Conservation (phyloP, 2,888 invertebrate genomes). For the Acheta domesticus region DNA sequence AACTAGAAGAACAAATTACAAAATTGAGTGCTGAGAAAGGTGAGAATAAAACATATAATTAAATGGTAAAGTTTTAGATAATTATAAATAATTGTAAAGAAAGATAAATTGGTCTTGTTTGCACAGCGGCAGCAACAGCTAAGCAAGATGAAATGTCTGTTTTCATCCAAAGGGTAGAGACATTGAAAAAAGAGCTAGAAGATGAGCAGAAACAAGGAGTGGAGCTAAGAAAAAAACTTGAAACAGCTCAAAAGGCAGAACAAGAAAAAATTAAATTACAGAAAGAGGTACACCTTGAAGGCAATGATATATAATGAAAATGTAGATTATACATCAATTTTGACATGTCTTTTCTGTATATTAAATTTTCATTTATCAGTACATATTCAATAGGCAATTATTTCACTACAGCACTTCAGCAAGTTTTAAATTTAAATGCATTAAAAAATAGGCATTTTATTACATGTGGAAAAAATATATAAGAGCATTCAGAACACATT, state of each 20-base stretch:
- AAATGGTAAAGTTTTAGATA: background rate
- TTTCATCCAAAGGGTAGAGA: conserved; percentile 61
- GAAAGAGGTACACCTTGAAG: conserved; percentile 52
- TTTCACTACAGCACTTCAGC: too few species aligned
- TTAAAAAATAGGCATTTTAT: too few species aligned
- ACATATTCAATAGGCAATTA: too few species aligned
- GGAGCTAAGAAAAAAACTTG: conserved; percentile 59
- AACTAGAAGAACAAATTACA: conserved; percentile 57
- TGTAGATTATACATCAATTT: background rate
- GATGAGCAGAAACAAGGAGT: conserved; percentile 61
- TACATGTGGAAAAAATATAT: too few species aligned
- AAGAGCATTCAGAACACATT: too few species aligned
- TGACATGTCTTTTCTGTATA: background rate
- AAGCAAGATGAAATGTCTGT: conserved; percentile 54
- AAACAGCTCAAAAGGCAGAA: conserved; percentile 51
- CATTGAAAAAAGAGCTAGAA: conserved; percentile 61
- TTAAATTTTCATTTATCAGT: background rate
- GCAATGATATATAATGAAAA: background rate
- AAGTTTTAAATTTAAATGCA: too few species aligned
- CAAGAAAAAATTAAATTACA: conserved; percentile 58
- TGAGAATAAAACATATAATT: conserved; percentile 41
- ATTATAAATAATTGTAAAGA: too few species aligned
- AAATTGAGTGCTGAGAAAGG: conserved; percentile 60
- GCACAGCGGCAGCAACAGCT: conserved; percentile 47
- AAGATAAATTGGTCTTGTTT: too few species aligned